Evolutionary conservation across 2,113 vertebrate genomes (phyloP).

Genomic region (Strigops habroptila): DNA sequence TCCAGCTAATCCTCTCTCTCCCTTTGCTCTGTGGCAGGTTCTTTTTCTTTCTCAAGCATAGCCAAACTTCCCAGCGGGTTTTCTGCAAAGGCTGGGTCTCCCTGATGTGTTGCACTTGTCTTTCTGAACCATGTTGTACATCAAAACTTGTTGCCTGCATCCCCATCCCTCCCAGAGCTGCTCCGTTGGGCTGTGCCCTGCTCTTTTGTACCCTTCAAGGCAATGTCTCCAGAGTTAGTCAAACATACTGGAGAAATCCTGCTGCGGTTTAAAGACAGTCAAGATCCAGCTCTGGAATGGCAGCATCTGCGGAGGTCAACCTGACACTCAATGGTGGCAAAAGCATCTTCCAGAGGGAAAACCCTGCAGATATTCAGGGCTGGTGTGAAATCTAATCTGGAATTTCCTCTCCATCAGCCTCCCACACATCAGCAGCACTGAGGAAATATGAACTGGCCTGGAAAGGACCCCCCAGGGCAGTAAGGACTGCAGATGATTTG

Average conservation of each 20-base stretch:
- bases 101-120: background rate
- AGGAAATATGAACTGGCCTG: background rate
- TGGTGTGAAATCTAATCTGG: background rate
- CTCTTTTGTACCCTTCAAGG: background rate
- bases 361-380: background rate
- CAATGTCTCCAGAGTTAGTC: background rate
- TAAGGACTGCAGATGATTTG: background rate
- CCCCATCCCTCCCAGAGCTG: background rate
- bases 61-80: background rate
- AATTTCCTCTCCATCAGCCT: background rate
- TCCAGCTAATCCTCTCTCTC: background rate
- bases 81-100: background rate
- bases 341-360: background rate
- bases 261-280: background rate
- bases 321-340: fast-evolving
- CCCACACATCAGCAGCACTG: background rate
- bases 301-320: background rate
- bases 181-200: background rate
- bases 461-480: background rate
- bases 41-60: background rate
- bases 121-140: background rate
- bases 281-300: background rate
- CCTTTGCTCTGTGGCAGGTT: background rate
- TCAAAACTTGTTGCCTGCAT: background rate
- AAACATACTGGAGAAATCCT: background rate